These are phyloP conservation scores for Noctua pronuba DNA, from an alignment of 2,888 invertebrate species.

Conservation along the genomic window DNA sequence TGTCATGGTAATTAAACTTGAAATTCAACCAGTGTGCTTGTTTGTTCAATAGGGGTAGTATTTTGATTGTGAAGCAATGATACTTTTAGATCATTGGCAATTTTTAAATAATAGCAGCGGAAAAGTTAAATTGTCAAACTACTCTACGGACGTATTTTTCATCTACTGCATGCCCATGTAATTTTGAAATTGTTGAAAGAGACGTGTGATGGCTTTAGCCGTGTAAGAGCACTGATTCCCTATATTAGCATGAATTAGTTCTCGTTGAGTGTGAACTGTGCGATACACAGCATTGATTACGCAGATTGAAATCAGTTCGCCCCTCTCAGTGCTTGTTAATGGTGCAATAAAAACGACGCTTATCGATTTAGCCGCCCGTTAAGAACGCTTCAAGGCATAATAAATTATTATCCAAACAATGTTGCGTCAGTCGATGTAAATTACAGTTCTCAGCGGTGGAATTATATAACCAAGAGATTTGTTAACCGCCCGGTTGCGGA, in stretches of 20 bases:
- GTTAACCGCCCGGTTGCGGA: constrained; percentile 84
- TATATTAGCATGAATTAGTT: constrained; percentile 70
- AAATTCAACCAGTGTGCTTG: constrained; percentile 2
- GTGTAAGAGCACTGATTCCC: constrained; percentile 57
- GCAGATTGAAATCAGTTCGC: constrained; percentile 87
- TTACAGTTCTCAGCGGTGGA: constrained; percentile 82
- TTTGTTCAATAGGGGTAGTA: constrained; percentile 6
- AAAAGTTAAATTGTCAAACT: background rate
- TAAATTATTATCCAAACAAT: constrained; percentile 88
- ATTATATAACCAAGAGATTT: constrained; percentile 86
- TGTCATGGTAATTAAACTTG: constrained; percentile 43
- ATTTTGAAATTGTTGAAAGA: background rate
- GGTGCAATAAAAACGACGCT: constrained; percentile 89
- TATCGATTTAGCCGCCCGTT: constrained; percentile 88
- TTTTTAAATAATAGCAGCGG: background rate
- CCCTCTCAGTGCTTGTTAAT: constrained; percentile 86
- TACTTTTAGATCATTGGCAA: background rate
- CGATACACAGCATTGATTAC: constrained; percentile 82
- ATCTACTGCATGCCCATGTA: no score
- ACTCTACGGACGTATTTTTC: background rate
- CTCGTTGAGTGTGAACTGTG: constrained; percentile 25
- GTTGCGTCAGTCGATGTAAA: constrained; percentile 85
- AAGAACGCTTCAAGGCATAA: constrained; percentile 86
- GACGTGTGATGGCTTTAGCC: constrained; percentile 24
- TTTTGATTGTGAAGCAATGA: background rate